Base-by-base conservation (phyloP, 2,113 vertebrate genomes). In the Periophthalmus modestus region DNA sequence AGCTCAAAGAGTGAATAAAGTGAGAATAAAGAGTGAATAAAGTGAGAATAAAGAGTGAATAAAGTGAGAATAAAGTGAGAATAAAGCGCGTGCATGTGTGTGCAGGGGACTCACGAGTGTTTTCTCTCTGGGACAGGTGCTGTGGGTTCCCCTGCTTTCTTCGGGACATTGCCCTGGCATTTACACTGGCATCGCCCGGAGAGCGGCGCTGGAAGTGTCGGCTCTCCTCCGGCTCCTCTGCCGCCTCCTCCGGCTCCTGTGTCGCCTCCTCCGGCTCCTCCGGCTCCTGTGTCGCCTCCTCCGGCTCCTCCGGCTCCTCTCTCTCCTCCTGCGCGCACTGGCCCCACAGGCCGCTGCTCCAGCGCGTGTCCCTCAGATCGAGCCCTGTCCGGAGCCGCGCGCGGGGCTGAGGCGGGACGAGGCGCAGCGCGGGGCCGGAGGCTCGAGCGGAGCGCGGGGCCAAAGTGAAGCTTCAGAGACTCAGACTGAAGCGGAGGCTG, bases 141-240 rank as follows among this genome's bases (percentile, higher is more conserved):
- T 98, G 97, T 93, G 97, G 97, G 92, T 98, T 98, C 94, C 96
- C 97, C 96, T 98, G 97, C 95, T 98, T 98, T 94, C 97, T 96
- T 95, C 97, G 96, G 97, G 97, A 98, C 97, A 98, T 98, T 95
- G 96, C 96, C 96, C 95, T 95, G 94, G 96, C 97, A 97, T 97
- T 95, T 97, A 98, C 94, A 95, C 93, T 93, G 94, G 96, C 96
- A 98, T 98, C 93, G 95, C 97, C 96, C 94, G 95, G 95, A 95
- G 94, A 97, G 95, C 95, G 91, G 95, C 93, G 93, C 95, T 89
- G 88, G 90, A 89, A 94, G 93, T 91, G 88, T 93, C 90, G 82
- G 86, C 90, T 94, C 70, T 89, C 92, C 89, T 92, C 86, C 89
- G 76, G 50, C 75, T 75, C 5, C 71, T 93, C 62, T 43, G 19